Base-by-base conservation (phyloP, 2,797 vertebrate genomes). In the Cheracebus regulus region DNA sequence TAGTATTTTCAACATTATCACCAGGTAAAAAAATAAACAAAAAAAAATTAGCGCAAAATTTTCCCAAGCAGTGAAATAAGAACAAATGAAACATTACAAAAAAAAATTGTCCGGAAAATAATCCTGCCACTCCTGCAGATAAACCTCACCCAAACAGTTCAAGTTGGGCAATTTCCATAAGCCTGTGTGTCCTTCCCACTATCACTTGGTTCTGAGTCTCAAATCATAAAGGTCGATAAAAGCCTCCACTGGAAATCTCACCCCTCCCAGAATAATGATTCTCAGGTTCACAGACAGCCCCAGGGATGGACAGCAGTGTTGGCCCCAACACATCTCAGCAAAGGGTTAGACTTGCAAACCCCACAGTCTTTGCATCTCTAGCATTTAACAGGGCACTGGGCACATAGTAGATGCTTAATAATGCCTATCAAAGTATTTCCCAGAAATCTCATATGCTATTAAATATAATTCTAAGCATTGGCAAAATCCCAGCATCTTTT, bases 31-130 rank as follows among this genome's bases (percentile, higher is more conserved):
- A 85, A 95, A 55, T 44, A 95, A 58, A 64, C 39, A 50, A 88
- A 72, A 73, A n/a, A 24, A 50, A 39, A 85, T 14, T 39, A 30
- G 55, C 9, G 28, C 26, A 24, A 80, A 73, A 36, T 52, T 93
- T 90, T 55, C 44, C 7, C 52, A 88, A 90, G 55, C 46, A 79
- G 79, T 79, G 39, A 92, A 96, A 94, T 90, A 95, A 90, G 87
- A 93, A 61, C 52, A 88, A 90, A 52, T 20, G 22, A 90, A 80
- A 84, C 79, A 79, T 12, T 55, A 22, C 39, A 39, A 39, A 55
- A 20, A 79, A 94, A 64, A 83, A 67, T 36, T 52, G 30, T 88
- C 39, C 13, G 28, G 52, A 70, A 97, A 93, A 75, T 70, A 80
- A 90, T 44, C 33, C 57, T 57, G 22, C 41, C 44, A 17, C 48